These are phyloP conservation scores for Bathynomus jamesi DNA, from an alignment of 1,140 invertebrate genomes.

Conservation along the genomic window DNA sequence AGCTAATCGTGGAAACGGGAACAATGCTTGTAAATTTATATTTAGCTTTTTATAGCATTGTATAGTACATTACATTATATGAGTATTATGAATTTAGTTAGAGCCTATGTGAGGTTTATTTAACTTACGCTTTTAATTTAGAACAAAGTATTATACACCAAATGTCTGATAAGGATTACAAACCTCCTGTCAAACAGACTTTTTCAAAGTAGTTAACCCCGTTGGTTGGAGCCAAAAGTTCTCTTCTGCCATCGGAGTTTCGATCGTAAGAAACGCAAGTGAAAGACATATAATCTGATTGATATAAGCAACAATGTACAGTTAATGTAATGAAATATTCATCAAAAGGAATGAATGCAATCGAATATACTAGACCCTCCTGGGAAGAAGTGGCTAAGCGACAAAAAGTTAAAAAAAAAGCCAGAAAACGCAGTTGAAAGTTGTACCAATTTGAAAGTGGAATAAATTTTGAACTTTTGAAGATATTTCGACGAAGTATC, in stretches of 20 bases:
- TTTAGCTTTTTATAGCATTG: neutral
- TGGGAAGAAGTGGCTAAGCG: no score
- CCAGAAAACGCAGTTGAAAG: no score
- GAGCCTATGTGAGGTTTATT: neutral
- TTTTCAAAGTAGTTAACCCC: conserved; percentile 50
- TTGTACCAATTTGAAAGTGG: no score
- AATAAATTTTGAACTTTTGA: no score
- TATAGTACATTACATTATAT: neutral
- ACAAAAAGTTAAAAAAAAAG: no score
- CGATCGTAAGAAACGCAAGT: conserved; percentile 47
- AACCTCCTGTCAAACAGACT: conserved; percentile 45
- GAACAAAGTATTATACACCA: neutral
- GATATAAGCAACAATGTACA: no score
- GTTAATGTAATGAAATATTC: no score
- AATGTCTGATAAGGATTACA: neutral
- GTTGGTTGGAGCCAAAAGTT: conserved; percentile 43
- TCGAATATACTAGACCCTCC: no score
- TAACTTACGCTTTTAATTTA: neutral
- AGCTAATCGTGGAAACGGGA: neutral
- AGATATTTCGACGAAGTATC: no score
- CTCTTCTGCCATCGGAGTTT: conserved; percentile 46
- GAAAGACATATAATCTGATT: no score
- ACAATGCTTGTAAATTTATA: neutral
- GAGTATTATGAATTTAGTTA: neutral
- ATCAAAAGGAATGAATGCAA: no score